Percentiles rank a stretch among this genome's conserved stretches.
phyloP scores from a whole-genome alignment of 2,797 vertebrate genomes.

The Benthosema pterotum region DNA sequence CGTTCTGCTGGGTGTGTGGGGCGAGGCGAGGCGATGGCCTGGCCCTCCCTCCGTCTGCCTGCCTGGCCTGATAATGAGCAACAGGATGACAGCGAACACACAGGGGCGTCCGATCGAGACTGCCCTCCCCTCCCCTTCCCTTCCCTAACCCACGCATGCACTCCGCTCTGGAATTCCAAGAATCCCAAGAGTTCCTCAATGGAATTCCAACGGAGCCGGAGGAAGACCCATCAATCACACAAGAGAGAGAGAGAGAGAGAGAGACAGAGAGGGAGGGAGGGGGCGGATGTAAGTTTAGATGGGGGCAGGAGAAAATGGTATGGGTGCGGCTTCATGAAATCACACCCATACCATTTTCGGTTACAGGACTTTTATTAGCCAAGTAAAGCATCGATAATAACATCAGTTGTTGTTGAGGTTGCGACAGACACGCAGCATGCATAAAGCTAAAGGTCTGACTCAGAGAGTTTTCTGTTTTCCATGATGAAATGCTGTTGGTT shows the following conservation, averaged over 20 bases:
- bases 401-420: no score
- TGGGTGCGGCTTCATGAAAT: no score
- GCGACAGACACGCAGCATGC: no score
- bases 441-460: no score
- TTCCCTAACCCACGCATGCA: constrained; percentile 57
- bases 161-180: constrained; percentile 74
- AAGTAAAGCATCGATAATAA: no score
- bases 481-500: no score
- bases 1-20: background rate
- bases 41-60: no score
- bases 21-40: constrained; percentile 14
- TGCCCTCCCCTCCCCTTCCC: constrained; percentile 21
- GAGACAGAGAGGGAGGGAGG: background rate
- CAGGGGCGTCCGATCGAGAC: background rate
- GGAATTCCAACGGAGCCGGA: constrained; percentile 75
- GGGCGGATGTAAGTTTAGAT: constrained; percentile 17
- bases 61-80: constrained; percentile 36
- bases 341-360: no score
- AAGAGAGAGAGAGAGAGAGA: constrained; percentile 2
- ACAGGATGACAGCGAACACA: constrained; percentile 25
- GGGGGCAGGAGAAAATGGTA: constrained; percentile 26
- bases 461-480: no score
- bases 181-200: constrained; percentile 74
- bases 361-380: no score
- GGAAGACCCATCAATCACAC: constrained; percentile 66